Percentiles rank a stretch among this genome's conserved stretches.
phyloP scores from a whole-genome alignment of 2,113 vertebrate genomes.

The Polypterus senegalus region DNA sequence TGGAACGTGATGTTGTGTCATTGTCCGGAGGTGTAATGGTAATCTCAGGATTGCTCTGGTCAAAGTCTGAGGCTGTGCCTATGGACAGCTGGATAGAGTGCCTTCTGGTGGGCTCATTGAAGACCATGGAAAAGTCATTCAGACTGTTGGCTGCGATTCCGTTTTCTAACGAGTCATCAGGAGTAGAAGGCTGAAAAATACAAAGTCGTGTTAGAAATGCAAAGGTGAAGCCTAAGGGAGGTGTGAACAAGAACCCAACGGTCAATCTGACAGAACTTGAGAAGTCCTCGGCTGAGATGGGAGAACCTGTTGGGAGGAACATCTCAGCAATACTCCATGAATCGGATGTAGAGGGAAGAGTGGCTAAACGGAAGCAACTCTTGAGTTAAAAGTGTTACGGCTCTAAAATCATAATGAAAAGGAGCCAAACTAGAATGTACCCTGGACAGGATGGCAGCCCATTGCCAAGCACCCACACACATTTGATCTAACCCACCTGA shows the following conservation, averaged over 20 bases:
- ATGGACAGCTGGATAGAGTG: conserved; percentile 30
- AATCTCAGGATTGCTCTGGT: conserved; percentile 74
- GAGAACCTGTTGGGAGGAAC: too few species aligned
- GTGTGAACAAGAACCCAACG: too few species aligned
- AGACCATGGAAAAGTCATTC: conserved; percentile 75
- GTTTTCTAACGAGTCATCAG: conserved; percentile 76
- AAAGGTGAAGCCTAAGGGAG: not conserved
- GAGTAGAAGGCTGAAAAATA: conserved; percentile 63
- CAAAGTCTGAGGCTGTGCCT: conserved; percentile 10
- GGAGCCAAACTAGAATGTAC: too few species aligned
- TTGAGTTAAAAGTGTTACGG: too few species aligned
- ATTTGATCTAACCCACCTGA: too few species aligned
- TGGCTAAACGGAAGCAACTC: too few species aligned
- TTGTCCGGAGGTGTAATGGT: conserved; percentile 56
- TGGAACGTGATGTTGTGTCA: conserved; percentile 18
- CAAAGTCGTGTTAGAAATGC: conserved; percentile 7
- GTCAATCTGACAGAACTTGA: not conserved
- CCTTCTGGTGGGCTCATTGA: conserved; percentile 59
- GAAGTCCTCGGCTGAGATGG: too few species aligned
- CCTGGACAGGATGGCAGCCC: too few species aligned
- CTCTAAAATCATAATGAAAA: too few species aligned
- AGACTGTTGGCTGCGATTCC: conserved; percentile 56
- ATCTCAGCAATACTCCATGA: too few species aligned
- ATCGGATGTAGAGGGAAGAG: too few species aligned
- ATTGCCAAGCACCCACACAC: too few species aligned